Conservation (phyloP, 2,113 vertebrate species). For the Odontesthes bonariensis region DNA sequence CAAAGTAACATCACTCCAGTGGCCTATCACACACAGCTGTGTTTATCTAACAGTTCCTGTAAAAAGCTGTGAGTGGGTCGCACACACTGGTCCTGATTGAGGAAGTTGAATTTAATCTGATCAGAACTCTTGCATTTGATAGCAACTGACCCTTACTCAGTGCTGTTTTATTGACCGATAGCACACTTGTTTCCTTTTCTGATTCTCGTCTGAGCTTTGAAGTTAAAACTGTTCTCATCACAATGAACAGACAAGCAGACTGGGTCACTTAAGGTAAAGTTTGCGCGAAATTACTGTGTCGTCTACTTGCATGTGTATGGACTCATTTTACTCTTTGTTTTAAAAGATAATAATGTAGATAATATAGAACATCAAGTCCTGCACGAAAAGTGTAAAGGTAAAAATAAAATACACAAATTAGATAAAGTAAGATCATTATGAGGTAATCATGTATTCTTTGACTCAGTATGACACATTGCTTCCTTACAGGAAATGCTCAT, state of each 20-base stretch:
- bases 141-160: not conserved
- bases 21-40: not conserved
- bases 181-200: not conserved
- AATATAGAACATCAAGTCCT: too few relatives aligned
- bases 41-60: constrained; percentile 21
- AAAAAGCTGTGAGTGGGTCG: not conserved
- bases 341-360: too few relatives aligned
- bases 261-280: not conserved
- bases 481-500: too few relatives aligned
- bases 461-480: too few relatives aligned
- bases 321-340: too few relatives aligned
- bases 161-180: constrained; percentile 15
- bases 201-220: not conserved
- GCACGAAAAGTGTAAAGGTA: too few relatives aligned
- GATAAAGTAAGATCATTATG: too few relatives aligned
- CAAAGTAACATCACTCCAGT: not conserved
- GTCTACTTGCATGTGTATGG: too few relatives aligned
- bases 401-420: too few relatives aligned
- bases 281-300: not conserved
- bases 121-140: not conserved
- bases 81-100: constrained; percentile 1
- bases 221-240: not conserved
- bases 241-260: not conserved
- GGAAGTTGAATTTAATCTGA: constrained; percentile 37
- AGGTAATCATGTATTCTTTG: too few relatives aligned